Evolutionary conservation across 1,140 invertebrate species (phyloP).

Genomic region (Macrotrachela quadricornifera): DNA sequence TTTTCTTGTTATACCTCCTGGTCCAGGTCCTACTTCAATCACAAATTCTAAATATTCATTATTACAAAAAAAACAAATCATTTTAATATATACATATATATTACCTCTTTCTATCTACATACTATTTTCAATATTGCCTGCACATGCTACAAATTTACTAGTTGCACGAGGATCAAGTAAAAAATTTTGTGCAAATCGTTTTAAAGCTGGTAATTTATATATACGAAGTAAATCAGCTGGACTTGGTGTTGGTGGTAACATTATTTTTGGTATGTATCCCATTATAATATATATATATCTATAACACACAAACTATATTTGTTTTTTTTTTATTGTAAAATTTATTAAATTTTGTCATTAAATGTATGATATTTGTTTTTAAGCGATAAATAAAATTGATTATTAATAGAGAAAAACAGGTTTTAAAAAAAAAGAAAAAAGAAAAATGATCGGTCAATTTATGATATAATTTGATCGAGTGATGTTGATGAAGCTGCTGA

Average conservation of each 20-base stretch:
- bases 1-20: slow-evolving; percentile 73
- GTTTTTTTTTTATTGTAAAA: not conserved
- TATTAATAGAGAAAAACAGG: not conserved
- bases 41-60: slow-evolving; percentile 40
- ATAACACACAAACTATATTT: not conserved
- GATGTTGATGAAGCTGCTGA: too few species aligned
- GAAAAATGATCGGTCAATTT: not conserved
- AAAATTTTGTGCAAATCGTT: slow-evolving; percentile 87
- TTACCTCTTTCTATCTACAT: not conserved
- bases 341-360: not conserved
- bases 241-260: slow-evolving; percentile 64
- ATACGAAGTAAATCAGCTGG: slow-evolving; percentile 67
- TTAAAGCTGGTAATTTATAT: slow-evolving; percentile 64
- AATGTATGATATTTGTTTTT: not conserved
- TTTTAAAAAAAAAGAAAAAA: not conserved
- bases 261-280: slow-evolving; percentile 1
- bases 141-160: slow-evolving; percentile 57
- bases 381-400: not conserved
- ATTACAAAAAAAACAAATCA: not conserved
- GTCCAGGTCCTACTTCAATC: slow-evolving; percentile 78
- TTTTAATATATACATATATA: not conserved
- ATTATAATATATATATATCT: not conserved
- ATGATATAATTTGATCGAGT: not conserved
- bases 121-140: slow-evolving; percentile 24
- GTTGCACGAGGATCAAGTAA: slow-evolving; percentile 61